Base-by-base conservation (phyloP, 2,113 vertebrate species). In the Antechinus stuartii region DNA sequence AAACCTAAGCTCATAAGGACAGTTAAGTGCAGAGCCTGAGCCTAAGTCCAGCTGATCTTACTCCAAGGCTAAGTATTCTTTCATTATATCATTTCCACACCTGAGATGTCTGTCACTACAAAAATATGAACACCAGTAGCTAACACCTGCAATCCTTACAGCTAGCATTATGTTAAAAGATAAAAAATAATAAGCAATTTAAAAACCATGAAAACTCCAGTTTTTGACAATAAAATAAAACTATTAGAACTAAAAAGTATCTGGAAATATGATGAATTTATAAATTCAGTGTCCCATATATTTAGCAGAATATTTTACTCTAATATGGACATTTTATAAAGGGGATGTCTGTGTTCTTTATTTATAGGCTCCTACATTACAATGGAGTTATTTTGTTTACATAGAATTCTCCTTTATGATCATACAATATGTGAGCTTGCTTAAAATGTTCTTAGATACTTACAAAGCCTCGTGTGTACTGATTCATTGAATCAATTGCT, bases 381-480 rank as follows among this genome's bases (percentile, higher is more conserved):
- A 42, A 76, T 76, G 14, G 25, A 76, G n/a, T 76, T 42, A 35
- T 76, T 68, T 6, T 76, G n/a, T 42, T 76, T 76, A 16, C 61
- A 76, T n/a, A n/a, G 16, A 6, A 0, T 76, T 16, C 35, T 76
- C 1, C 35, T 76, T 3, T 76, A 35, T n/a, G 14, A n/a, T 76
- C 61, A 27, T 11, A 76, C 11, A 50, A 93, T 89, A 35, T 24
- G 54, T 35, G 91, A 30, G 46, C 68, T 30, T 19, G 42, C 35
- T 76, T 53, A 19, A 57, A 76, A 9, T 0, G 14, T 68, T 84
- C 30, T 53, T 35, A 57, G 46, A 8, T 97, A 98, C 99, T 99
- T 98, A 99, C 99, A 98, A 99, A 99, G 96, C 99, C 99, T 96
- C 99, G 98, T 0, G 99, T 99, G 96, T 99, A 99, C 98, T 99